These are phyloP conservation scores for Epinephelus cyanopodus DNA, from an alignment of 2,113 vertebrate species.

Conservation along the genomic window DNA sequence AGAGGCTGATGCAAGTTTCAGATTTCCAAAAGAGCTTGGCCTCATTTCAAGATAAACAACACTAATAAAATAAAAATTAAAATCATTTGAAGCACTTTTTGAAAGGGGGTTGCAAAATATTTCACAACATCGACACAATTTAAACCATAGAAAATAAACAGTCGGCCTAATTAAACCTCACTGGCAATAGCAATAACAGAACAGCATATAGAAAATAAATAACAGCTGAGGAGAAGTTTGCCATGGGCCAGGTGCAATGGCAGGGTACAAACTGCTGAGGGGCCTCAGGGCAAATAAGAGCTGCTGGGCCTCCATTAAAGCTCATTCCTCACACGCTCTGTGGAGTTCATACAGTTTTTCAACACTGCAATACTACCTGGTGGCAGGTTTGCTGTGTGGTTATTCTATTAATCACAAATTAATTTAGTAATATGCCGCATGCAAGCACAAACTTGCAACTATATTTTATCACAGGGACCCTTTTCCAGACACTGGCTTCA, in stretches of 20 bases:
- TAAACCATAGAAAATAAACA: not conserved
- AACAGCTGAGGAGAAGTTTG: too few species aligned
- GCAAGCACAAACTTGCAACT: not conserved
- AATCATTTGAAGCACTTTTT: not conserved
- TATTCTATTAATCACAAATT: not conserved
- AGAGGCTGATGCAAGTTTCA: constrained; percentile 11
- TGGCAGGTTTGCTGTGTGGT: not conserved
- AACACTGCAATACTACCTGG: too few species aligned
- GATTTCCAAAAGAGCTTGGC: not conserved
- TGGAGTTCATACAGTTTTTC: too few species aligned
- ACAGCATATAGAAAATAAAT: not conserved
- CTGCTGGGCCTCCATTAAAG: not conserved
- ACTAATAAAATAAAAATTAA: not conserved
- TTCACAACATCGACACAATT: not conserved
- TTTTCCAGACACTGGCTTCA: not conserved
- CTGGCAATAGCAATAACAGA: not conserved
- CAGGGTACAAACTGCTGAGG: too few species aligned
- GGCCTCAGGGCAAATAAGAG: too few species aligned
- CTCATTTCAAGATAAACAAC: not conserved
- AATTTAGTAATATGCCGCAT: not conserved
- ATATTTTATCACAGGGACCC: not conserved
- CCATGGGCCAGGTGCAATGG: too few species aligned
- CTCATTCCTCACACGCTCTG: not conserved
- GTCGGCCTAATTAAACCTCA: not conserved
- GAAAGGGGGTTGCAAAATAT: not conserved